Conservation (phyloP, 2,113 vertebrate genomes). For the Tetraodon nigroviridis region DNA sequence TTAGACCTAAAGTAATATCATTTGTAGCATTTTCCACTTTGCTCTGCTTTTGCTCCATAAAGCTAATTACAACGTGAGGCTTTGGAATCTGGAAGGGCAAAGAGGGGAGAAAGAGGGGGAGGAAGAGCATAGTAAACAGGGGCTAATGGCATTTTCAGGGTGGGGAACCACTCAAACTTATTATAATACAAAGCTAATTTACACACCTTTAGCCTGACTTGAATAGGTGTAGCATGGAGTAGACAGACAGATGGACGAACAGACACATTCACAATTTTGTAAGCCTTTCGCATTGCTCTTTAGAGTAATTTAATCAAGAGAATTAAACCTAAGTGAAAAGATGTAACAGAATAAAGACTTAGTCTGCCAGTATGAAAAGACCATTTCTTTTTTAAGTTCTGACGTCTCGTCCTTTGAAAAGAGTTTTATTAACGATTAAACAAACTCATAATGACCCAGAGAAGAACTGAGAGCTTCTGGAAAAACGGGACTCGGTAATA, state of each 20-base stretch:
- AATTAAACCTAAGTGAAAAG: conserved; percentile 57
- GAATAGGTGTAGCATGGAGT: conserved; percentile 2
- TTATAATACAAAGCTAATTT: conserved; percentile 67
- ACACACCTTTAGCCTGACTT: conserved; percentile 39
- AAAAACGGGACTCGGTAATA: conserved; percentile 23
- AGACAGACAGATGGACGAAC: conserved; percentile 4
- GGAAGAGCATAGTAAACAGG: conserved; percentile 20
- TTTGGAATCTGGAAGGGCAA: conserved; percentile 56
- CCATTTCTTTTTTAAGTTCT: conserved; percentile 49
- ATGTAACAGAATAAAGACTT: conserved; percentile 42
- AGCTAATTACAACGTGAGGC: conserved; percentile 62
- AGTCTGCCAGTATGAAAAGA: conserved; percentile 32
- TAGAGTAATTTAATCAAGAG: conserved; percentile 44
- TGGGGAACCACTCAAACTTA: conserved; percentile 65
- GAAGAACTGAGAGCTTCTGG: conserved; percentile 32
- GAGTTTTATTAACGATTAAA: conserved; percentile 55
- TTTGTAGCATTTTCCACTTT: conserved; percentile 53
- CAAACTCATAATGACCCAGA: conserved; percentile 39
- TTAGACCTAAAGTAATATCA: conserved; percentile 65
- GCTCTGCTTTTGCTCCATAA: conserved; percentile 59
- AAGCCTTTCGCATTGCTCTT: conserved; percentile 22
- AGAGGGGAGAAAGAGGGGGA: conserved; percentile 38
- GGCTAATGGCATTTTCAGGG: conserved; percentile 69
- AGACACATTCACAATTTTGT: conserved; percentile 1
- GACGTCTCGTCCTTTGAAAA: conserved; percentile 27